A percentile compares a stretch with the other conserved stretches of the same genome.
Conservation (phyloP, 2,113 vertebrate genomes). For the Agelaius phoeniceus region DNA sequence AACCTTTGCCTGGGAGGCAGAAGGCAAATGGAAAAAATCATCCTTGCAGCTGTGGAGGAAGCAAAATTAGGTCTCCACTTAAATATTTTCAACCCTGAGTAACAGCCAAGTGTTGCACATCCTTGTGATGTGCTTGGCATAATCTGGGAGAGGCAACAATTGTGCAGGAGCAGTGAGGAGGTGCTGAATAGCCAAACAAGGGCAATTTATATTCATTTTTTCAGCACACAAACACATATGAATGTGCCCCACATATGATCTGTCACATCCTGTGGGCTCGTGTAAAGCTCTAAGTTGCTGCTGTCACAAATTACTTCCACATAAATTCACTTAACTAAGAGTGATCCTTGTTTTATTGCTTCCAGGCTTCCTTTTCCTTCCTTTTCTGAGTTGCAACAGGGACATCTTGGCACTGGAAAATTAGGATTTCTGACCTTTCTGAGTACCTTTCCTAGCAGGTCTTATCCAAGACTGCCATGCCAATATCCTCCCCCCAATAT, state of each 20-base stretch:
- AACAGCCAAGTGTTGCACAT: background rate
- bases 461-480: background rate
- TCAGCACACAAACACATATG: background rate
- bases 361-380: background rate
- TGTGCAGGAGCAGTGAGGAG: background rate
- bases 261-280: background rate
- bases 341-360: background rate
- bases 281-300: background rate
- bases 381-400: background rate
- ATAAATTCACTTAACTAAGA: background rate
- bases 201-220: background rate
- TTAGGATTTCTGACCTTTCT: background rate
- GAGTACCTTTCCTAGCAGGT: background rate
- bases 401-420: background rate
- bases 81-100: constrained; percentile 45
- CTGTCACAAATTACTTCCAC: background rate
- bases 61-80: constrained; percentile 12
- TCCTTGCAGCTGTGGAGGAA: constrained; percentile 42
- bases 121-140: background rate
- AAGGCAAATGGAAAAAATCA: constrained; percentile 31
- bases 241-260: background rate
- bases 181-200: background rate
- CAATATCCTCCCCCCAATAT: background rate
- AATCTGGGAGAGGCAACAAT: background rate
- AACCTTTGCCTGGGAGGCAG: background rate